Evolutionary conservation across 2,113 vertebrate species (phyloP).

Genomic region (Camelus dromedarius): DNA sequence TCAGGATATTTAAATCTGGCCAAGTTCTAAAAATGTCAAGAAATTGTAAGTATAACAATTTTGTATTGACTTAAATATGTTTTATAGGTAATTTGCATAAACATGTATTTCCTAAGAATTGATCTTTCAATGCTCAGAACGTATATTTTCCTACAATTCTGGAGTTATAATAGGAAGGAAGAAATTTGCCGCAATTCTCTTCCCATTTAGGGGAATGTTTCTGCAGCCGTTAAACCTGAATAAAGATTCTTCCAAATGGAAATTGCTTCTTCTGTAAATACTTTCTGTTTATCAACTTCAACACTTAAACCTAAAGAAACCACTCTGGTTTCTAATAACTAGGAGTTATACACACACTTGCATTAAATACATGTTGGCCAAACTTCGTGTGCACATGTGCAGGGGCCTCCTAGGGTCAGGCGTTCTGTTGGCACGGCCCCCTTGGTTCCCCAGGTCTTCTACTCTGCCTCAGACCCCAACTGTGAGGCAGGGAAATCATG

Average conservation of each 20-base stretch:
- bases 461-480: neutral
- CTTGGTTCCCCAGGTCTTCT: neutral
- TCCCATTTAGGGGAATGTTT: neutral
- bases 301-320: neutral
- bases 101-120: conserved; percentile 38
- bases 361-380: neutral
- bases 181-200: neutral
- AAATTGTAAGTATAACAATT: neutral
- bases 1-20: neutral
- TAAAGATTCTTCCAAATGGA: conserved; percentile 38
- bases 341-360: neutral
- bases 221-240: neutral
- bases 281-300: neutral
- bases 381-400: neutral
- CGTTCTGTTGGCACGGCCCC: neutral
- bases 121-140: neutral
- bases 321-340: neutral
- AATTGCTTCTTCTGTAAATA: conserved; percentile 5
- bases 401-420: neutral
- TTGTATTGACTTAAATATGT: conserved; percentile 21
- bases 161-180: neutral
- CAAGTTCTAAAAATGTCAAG: conserved; percentile 2
- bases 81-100: conserved; percentile 14
- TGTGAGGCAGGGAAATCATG: neutral
- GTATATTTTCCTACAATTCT: conserved; percentile 16